Evolutionary conservation across 2,888 invertebrate species (phyloP).

Genomic region (Ophion obscuratus): DNA sequence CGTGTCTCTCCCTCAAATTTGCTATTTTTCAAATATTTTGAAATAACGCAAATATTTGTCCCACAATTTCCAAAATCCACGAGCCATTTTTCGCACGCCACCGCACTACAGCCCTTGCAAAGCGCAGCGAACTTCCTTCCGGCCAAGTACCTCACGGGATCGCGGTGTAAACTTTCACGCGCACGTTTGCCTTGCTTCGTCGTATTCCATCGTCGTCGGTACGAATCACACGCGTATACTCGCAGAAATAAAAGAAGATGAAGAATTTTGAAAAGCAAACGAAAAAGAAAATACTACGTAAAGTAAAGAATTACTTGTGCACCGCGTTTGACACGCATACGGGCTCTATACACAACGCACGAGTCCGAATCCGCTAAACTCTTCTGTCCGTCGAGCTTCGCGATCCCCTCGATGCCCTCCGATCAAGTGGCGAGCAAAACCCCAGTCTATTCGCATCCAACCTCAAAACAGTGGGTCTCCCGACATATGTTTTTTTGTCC

Average conservation of each 20-base stretch:
- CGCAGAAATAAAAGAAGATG: not conserved
- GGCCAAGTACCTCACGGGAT: no score
- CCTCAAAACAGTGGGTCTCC: not conserved
- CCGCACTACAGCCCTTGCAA: no score
- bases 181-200: not conserved
- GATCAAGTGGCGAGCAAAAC: not conserved
- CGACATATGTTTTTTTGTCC: conserved; percentile 9
- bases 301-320: conserved; percentile 60
- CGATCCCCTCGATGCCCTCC: conserved; percentile 30
- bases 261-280: conserved; percentile 2
- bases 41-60: no score
- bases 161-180: not conserved
- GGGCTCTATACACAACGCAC: conserved; percentile 27
- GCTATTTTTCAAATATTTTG: no score
- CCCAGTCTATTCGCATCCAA: no score
- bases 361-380: conserved; percentile 63
- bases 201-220: conserved; percentile 24
- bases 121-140: no score
- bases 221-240: conserved; percentile 15
- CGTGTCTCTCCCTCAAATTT: no score
- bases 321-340: conserved; percentile 58
- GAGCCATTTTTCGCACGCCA: no score
- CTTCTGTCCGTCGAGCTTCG: conserved; percentile 65
- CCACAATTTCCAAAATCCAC: no score
- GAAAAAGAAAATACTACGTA: conserved; percentile 35